Base-by-base conservation (phyloP, 2,797 vertebrate species). In the Pseudotriccus pelzelni region DNA sequence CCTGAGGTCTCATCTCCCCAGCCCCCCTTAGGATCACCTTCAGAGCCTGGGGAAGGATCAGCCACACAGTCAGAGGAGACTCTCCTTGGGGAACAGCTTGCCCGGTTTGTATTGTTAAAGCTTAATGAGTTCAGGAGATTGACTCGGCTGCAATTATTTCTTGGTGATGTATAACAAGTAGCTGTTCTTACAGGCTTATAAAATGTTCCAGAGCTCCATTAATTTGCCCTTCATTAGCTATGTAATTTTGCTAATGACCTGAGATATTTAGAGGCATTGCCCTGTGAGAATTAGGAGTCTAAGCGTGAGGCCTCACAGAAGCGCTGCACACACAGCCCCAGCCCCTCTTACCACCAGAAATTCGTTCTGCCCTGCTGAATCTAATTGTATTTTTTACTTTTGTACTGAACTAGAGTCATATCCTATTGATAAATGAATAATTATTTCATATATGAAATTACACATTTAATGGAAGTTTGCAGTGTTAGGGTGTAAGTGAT, bases 191-290 rank as follows among this genome's bases (percentile, higher is more conserved):
- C 88, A 95, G 69, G 89, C 94, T 96, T 97, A 95, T 80, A 94
- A 95, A 97, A 93, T 92, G 89, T 95, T 97, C 91, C 94, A 93
- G 93, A 91, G 88, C 90, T 97, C 94, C 95, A 96, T 96, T 97
- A 97, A 97, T 97, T 96, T 97, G 86, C 66, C 90, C 96, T 97
- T 97, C 96, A 96, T 97, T 98, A 98, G 89, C 93, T 96, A 50
- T 92, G 90, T 96, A 97, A 97, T 97, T 97, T 97, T 97, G 84
- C 96, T 97, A 97, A 97, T 97, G 97, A 97, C 94, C 90, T 39
- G 37, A 87, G 94, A 94, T 97, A 88, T 94, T 96, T 82, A 86
- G 94, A 95, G 86, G 73, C 52, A 62, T 93, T 96, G 92, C 93
- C 94, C 92, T 94, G 8, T 36, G 91, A 97, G 96, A 95, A 94